Evolutionary conservation across 2,888 invertebrate genomes (phyloP), one percentile per base, ranked within the genome.

Genomic region (Trichogramma dendrolimi): DNA sequence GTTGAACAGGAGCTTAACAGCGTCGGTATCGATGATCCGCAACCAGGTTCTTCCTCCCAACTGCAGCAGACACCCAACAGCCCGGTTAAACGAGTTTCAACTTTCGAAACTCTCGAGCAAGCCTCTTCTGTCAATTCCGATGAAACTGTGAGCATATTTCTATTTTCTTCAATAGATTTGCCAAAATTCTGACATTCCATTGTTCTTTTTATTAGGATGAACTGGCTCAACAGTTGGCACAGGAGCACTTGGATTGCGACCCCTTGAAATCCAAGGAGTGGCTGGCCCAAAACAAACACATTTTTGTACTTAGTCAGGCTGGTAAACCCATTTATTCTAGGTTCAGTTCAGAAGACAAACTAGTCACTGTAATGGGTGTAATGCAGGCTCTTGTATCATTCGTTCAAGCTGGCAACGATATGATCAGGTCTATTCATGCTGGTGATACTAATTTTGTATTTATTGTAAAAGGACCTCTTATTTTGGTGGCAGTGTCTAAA

Each of bases 261-360:
- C 89, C 88, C 68, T 77, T 88, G 59, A 85, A 84, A 70, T 86
- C 87, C 70, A 85, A 85, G 48, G 86, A 88, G 62, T 91, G 96
- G 87, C 84, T 90, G 38, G 84, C 86, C 48, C 89, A 92, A 72
- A 88, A 88, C 64, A 94, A 94, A 76, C 96, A 97, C 81, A 86
- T 98, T 42, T 97, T 98, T 77, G 91, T 98, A 70, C 79, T 97
- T 43, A 96, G 96, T 79, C 90, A 93, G 72, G 94, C 97, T 8
- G 97, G 97, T 3, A 98, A 98, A 81, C 97, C 97, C 11, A 94
- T 98, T 70, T 98, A 96, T 80, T 92, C 95, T 8, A 86, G 92
- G 88, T 90, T 79, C 66, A 73, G 76, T 71, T 77, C 77, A 0
- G 97, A 97, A 82, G 96, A 96, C 75, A 92, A 94, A 78, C 81